Evolutionary conservation across 2,797 vertebrate species (phyloP).

Genomic region (Acomys russatus): DNA sequence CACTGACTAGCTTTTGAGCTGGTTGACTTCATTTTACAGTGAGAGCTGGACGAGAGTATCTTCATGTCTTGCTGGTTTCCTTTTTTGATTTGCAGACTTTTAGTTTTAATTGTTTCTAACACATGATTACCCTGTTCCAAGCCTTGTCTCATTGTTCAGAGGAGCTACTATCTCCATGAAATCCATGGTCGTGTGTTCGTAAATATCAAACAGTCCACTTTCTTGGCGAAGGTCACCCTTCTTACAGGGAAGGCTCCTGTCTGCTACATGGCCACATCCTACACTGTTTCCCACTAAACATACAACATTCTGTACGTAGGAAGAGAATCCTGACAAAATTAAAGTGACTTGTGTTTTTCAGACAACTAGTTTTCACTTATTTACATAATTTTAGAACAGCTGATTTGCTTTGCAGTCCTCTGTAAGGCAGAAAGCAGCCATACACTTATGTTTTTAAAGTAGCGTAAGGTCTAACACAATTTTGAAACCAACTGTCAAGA

Average conservation of each 20-base stretch:
- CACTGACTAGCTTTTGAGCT: constrained; percentile 45
- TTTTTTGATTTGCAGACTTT: constrained; percentile 53
- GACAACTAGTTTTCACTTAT: constrained; percentile 42
- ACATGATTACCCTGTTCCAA: constrained; percentile 59
- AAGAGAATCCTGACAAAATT: constrained; percentile 24
- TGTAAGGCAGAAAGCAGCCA: constrained; percentile 82
- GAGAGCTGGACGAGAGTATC: background rate
- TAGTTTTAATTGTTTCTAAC: constrained; percentile 60
- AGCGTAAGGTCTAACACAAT: constrained; percentile 63
- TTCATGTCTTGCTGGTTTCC: constrained; percentile 13
- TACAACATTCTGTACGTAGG: background rate
- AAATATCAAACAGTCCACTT: background rate
- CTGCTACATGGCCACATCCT: background rate
- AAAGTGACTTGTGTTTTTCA: constrained; percentile 10
- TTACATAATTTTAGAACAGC: constrained; percentile 59
- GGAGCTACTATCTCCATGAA: background rate
- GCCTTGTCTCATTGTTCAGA: constrained; percentile 4
- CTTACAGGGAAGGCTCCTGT: background rate
- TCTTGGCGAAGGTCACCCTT: background rate
- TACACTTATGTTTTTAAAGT: constrained; percentile 59
- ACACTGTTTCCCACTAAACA: background rate
- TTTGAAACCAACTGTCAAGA: constrained; percentile 66
- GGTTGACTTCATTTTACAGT: constrained; percentile 58
- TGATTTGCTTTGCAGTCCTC: constrained; percentile 55
- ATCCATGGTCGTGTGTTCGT: background rate